Evolutionary conservation across 2,113 vertebrate genomes (phyloP), one percentile per base, ranked within the genome.

Genomic region (Noturus placidus): DNA sequence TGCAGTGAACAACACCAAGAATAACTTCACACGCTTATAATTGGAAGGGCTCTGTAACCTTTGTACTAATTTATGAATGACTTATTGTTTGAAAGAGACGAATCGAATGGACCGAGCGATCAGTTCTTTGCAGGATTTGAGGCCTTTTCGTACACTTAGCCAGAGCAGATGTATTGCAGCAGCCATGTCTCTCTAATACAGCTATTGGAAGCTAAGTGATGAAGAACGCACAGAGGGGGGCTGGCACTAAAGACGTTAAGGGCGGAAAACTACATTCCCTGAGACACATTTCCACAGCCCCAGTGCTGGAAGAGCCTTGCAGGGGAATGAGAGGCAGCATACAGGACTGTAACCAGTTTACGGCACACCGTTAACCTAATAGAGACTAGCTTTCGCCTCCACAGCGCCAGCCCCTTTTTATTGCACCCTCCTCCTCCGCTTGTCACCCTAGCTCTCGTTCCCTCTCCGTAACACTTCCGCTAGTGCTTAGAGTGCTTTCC

Each of bases 191-290:
- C 80, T 82, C 78, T 93, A 92, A 94, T 92, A 86, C 76, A 82
- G 88, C 90, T 91, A 90, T 93, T 93, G 93, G 93, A 93, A 92
- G 93, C 93, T 92, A 88, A 92, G 92, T 93, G 94, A 95, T 93
- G 93, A 93, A 93, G 94, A 93, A 93, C 88, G 89, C 87, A 30
- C 33, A 33, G 88, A 90, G 90, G 90, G 79, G 30, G 90, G 90
- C 89, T 92, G 93, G 93, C 93, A 92, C 93, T 95, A 94, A 95
- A 95, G 91, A 86, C 82, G 92, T 95, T 95, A 94, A 85, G 87
- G 85, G 89, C 25, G 38, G 87, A 82, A 90, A 89, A 93, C 93
- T 89, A 91, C 91, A 86, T 92, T 89, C 91, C 87, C 88, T 80
- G 59, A 90, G 87, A 90, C 83, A 86, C 81, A 82, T 91, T 87